These are phyloP conservation scores for Rhinolophus sinicus DNA, from an alignment of 2,113 vertebrate species.

Conservation along the genomic window DNA sequence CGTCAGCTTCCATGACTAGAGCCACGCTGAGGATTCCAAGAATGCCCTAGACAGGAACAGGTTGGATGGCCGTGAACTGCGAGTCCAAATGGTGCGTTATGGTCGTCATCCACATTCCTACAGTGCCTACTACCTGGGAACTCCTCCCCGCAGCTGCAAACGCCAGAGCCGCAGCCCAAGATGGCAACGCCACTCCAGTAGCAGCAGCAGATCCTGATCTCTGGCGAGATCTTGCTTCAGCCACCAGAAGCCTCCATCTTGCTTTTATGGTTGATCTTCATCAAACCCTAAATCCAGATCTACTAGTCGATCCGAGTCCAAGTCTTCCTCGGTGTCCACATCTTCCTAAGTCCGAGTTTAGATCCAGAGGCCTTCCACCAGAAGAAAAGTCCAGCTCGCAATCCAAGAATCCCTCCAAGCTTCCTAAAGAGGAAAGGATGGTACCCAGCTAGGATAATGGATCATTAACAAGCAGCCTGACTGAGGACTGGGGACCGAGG, in stretches of 20 bases:
- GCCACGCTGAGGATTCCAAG: constrained; percentile 90
- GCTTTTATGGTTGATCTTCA: constrained; percentile 80
- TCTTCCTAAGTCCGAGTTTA: constrained; percentile 86
- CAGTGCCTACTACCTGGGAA: constrained; percentile 77
- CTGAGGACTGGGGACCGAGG: constrained; percentile 85
- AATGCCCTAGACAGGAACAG: constrained; percentile 90
- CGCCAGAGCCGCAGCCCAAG: constrained; percentile 84
- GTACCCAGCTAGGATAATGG: constrained; percentile 85
- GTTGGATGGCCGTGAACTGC: constrained; percentile 88
- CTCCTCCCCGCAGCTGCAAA: constrained; percentile 84
- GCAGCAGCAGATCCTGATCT: constrained; percentile 87
- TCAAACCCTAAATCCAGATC: constrained; percentile 90
- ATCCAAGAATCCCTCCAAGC: constrained; percentile 88
- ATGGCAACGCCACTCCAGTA: constrained; percentile 77
- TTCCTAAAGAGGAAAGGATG: constrained; percentile 87
- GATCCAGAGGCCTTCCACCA: constrained; percentile 87
- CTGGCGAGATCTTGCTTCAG: constrained; percentile 86
- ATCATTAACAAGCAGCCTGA: constrained; percentile 80
- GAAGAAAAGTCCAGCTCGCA: constrained; percentile 87
- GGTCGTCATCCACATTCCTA: constrained; percentile 85
- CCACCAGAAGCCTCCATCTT: constrained; percentile 69
- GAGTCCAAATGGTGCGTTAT: constrained; percentile 90
- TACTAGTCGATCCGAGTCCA: constrained; percentile 87
- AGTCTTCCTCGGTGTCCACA: constrained; percentile 84
- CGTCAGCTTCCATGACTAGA: constrained; percentile 90